Evolutionary conservation across 2,888 invertebrate genomes (phyloP), one percentile per base, ranked within the genome.

Genomic region (Dryocosmus kuriphilus): DNA sequence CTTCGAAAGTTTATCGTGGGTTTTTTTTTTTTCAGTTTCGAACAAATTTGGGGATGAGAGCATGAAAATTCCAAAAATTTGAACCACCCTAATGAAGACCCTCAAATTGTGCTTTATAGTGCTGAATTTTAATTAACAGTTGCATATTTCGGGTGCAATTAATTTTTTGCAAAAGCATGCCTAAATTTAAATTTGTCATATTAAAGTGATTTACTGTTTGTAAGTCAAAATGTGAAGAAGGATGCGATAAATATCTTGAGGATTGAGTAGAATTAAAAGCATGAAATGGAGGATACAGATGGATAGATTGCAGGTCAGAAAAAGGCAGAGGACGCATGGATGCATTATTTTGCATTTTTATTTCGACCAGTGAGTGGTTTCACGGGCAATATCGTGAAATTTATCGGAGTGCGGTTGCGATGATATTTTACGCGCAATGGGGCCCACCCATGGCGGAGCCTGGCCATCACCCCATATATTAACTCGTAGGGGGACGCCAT

Each of bases 321-420:
- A 71, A n/a, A 32, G 51, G 19, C 46, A 71, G 46, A 24, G 11
- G 46, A 46, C 61, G 9, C 38, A 16, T 67, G 77, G 74, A 57
- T 78, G 75, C 83, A 88, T 89, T n/a, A n/a, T n/a, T n/a, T 89
- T 88, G 86, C 87, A 89, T 89, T 85, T 84, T 88, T 86, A 88
- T 87, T 87, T 88, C 82, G 85, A 85, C 81, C 82, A 85, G 88
- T 81, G 84, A 84, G 84, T 82, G 77, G 84, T 88, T 87, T 88
- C 85, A 85, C 87, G 87, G 85, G 85, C 85, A 86, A 87, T 88
- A 89, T 86, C 83, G 86, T 83, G 83, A 88, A 90, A 90, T 89
- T 90, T 89, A 89, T 90, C 87, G 89, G 85, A 87, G 83, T 87
- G 86, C 86, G 85, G 85, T 87, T 85, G 88, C 86, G 88, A 89